Conservation (phyloP, 2,888 invertebrate genomes). For the Acheta domesticus region DNA sequence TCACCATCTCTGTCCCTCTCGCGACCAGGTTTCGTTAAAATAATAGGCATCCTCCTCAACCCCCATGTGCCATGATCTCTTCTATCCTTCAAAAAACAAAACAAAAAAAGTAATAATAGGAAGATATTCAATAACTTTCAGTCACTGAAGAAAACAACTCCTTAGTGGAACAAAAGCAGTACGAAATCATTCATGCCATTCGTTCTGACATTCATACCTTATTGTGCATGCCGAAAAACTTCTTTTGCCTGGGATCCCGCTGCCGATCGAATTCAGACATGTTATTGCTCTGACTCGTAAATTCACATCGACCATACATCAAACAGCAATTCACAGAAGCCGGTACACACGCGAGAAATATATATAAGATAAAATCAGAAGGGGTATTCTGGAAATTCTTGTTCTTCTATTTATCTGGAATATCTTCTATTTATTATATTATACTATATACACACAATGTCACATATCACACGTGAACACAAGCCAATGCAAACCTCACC, state of each 20-base stretch:
- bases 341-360: no score
- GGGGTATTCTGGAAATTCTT: no score
- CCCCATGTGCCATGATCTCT: conserved; percentile 27
- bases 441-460: no score
- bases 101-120: no score
- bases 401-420: no score
- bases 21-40: conserved; percentile 49
- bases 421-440: no score
- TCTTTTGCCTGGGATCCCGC: background rate
- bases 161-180: background rate
- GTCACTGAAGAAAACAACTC: background rate
- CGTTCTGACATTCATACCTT: background rate
- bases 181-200: background rate
- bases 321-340: no score
- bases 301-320: no score
- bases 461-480: no score
- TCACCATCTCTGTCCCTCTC: conserved; percentile 47
- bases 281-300: no score
- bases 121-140: background rate
- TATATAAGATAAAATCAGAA: no score
- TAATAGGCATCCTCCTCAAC: conserved; percentile 30
- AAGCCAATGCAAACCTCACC: no score
- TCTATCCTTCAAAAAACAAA: conserved; percentile 27
- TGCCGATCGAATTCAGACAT: background rate
- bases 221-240: conserved; percentile 4